Base-by-base conservation (phyloP, 2,797 vertebrate genomes). In the Smutsia gigantea region DNA sequence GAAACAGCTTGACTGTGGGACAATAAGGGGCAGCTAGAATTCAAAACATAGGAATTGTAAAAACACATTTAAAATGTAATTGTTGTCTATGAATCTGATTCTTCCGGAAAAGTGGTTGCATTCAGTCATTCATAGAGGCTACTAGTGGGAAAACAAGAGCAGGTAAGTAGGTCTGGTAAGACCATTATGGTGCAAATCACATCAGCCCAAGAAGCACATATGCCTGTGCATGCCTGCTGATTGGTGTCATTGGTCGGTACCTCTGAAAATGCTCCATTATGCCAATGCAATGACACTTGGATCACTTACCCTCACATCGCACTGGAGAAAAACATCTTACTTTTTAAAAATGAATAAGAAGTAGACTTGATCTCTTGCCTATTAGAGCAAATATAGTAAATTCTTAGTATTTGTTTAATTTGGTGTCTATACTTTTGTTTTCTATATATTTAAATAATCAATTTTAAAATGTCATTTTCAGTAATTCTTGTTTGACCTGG, bases 401-500 rank as follows among this genome's bases (percentile, higher is more conserved):
- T 42, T 46, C 12, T 77, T 77, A 61, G 2, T 90, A 87, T 74
- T 69, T 71, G 46, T 71, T 51, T 68, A 69, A 23, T 78, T 57
- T 84, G 37, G 39, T 66, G 17, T 77, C 89, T 87, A 5, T 63
- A 51, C 27, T 68, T 79, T 81, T 82, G 63, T 84, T 72, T 87
- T 83, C 51, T 19, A 1, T 23, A 19, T 75, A 34, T 68, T 63
- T 90, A 69, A 61, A 29, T 63, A 61, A 42, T 69, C 15, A 57
- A 49, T 31, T 66, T 92, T 64, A 87, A 92, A 86, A 66, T 64
- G 8, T n/a, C 29, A 49, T 75, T 93, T 93, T 68, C 64, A 90
- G n/a, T 34, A 96, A 53, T 91, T 39, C 63, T 95, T 34, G 3
- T 79, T 81, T 79, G n/a, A 90, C 83, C 78, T 61, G 18, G 12